Base-by-base conservation (phyloP, 1,140 invertebrate species). In the Drosophila bipectinata region DNA sequence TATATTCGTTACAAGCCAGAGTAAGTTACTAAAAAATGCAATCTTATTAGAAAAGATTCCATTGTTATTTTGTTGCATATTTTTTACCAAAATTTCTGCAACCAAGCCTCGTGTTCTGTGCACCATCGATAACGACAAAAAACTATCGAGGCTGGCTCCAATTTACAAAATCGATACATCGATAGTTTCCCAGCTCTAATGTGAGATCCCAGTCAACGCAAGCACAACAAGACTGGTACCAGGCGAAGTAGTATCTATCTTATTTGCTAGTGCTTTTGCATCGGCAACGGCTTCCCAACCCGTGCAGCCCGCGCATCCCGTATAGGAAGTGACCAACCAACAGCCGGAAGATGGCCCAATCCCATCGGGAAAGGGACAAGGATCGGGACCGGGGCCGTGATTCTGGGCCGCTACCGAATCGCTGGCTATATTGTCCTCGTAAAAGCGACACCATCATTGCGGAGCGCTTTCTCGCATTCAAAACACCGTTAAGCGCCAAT, bases 401-500 rank as follows among this genome's bases (percentile, higher is more conserved):
- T 32, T 93, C 95, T 56, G 96, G 95, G 3, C 94, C 94, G 4
- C 92, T 98, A 44, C 98, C 98, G 14, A 95, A 96, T 45, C 94
- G 98, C 69, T 99, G 98, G 98, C 92, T 98, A 1, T 93, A 96
- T 64, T 99, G 98, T 92, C 98, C 98, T 34, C 93, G 98, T 67
- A 98, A 98, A 93, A 94, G 96, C 21, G 91, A 94, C 15, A 92
- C 92, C 26, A 91, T 98, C 30, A 94, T 99, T 61, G 94, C 94
- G 2, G 94, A 95, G 73, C 97, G 96, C 83, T 98, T 97, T 90
- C 89, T 99, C 32, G 97, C 98, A 0, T 98, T 99, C 82, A 99
- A 99, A 92, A 98, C 98, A 8, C 98, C 98, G 2, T 92, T 99
- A 0, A 95, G 95, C 67, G 92, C 93, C 1, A 93, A 93, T 52